Evolutionary conservation across 2,888 invertebrate species (phyloP).

Genomic region (Therioaphis trifolii): DNA sequence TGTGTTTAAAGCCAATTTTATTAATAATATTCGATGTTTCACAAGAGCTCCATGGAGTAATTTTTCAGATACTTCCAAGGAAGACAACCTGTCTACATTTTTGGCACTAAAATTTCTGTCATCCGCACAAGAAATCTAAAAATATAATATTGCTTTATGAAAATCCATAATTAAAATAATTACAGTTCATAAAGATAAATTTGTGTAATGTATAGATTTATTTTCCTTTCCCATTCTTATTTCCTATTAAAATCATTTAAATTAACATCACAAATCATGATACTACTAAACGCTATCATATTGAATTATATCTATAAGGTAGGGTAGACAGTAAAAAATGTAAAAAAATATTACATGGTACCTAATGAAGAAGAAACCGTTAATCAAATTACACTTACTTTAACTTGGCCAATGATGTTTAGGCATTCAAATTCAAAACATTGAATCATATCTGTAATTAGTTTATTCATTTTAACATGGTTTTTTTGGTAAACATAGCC

Average conservation of each 20-base stretch:
- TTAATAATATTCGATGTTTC: conserved; percentile 40
- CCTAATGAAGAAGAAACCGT: too few relatives aligned
- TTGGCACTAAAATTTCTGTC: conserved; percentile 73
- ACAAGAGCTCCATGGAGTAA: conserved; percentile 74
- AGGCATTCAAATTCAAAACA: conserved; percentile 52
- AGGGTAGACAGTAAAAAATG: too few relatives aligned
- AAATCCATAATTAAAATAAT: too few relatives aligned
- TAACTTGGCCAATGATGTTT: conserved; percentile 43
- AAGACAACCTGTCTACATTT: conserved; percentile 78
- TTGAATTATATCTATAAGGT: too few relatives aligned
- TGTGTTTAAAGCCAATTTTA: conserved; percentile 54
- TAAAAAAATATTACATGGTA: too few relatives aligned
- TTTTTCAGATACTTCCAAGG: conserved; percentile 80
- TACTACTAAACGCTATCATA: too few relatives aligned
- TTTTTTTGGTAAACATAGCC: conserved; percentile 45
- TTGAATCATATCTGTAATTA: conserved; percentile 49
- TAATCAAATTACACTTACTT: conserved; percentile 26
- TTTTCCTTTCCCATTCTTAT: too few relatives aligned
- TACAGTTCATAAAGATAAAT: too few relatives aligned
- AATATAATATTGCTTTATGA: not conserved
- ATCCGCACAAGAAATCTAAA: conserved; percentile 42
- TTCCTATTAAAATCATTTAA: too few relatives aligned
- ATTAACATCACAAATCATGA: too few relatives aligned
- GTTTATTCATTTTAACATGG: conserved; percentile 37
- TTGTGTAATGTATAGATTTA: too few relatives aligned